Evolutionary conservation across 1,140 invertebrate genomes (phyloP), one percentile per base, ranked within the genome.

Genomic region (Brachionus koreanus): DNA sequence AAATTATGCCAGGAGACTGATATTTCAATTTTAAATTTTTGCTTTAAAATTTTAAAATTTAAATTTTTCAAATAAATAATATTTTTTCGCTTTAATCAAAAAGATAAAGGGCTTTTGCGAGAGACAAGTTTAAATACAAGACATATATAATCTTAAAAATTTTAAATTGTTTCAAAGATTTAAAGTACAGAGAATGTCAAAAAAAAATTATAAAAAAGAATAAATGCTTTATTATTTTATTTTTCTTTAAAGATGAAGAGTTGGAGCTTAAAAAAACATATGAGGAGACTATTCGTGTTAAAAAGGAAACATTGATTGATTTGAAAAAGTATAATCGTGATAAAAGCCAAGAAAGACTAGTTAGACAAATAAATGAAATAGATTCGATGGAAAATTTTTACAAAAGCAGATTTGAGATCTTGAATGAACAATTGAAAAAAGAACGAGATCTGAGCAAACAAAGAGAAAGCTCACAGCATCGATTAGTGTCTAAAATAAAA

Each of bases 361-460:
- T 83, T 13, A 63, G 83, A 76, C 85, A 87, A 52, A 84, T 86
- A 37, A 84, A 87, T 83, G 86, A 88, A 82, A 85, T 88, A 0
- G 86, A 87, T 37, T 88, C 88, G 6, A 82, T 88, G 82, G 88
- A 88, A 82, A 88, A 88, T 83, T 88, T 85, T 52, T 82, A 82
- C 23, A 35, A 39, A 35, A 39, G 9, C 5, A 35, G 37, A 49
- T 82, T 67, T 33, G 57, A 82, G 7, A 13, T 82, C 23, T 35
- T 82, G 19, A 82, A 82, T 25, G 79, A 82, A 12, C 57, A 49
- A 10, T 23, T 65, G 12, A 43, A 35, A 43, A 65, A 46, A 43
- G 79, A 82, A 37, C 23, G 35, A 13, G 35, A 43, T n/a, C 33
- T 67, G 16, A 35, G 13, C 10, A 35, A 23, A 23, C 7, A n/a